Base-by-base conservation (phyloP, 2,113 vertebrate species). In the Thunnus maccoyii region DNA sequence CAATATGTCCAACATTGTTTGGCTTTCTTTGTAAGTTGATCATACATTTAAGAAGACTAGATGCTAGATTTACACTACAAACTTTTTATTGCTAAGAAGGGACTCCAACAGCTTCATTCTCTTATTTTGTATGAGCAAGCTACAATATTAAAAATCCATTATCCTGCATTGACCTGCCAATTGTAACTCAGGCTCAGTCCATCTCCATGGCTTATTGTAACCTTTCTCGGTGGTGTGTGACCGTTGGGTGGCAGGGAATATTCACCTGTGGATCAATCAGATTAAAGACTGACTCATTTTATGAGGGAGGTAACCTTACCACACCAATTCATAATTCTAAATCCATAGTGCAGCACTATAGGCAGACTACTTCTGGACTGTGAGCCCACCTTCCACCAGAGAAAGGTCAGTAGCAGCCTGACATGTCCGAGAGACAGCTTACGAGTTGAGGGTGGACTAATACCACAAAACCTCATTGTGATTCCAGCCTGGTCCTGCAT, bases 381-480 rank as follows among this genome's bases (percentile, higher is more conserved):
- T 52, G 72, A 82, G 80, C 47, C 70, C 62, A 47, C 20, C 47
- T 75, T 82, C 78, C 56, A 17, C 64, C 47, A n/a, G 56, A 81
- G 76, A 78, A 87, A 89, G 85, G 83, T 82, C 80, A 88, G 76
- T 5, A 44, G 68, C 68, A 69, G 57, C 62, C 81, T 78, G 80
- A 75, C 62, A 75, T 75, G 46, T 84, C 60, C 67, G 48, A 76
- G 83, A 77, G 62, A 72, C 72, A 84, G 72, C 61, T 78, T 81
- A 67, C 16, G 11, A 65, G 55, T 69, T 64, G 36, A 80, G 72
- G 36, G 74, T 50, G 63, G 73, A 76, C 63, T 80, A 58, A 85
- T 67, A 70, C 61, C 52, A 50, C 51, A 44, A 50, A 76, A 36
- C 47, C 27, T 78, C 44, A 78, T 89, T 86, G 76, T 67, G 52